phyloP scores from a whole-genome alignment of 1,140 invertebrate species.

The Goniozus legneri region DNA sequence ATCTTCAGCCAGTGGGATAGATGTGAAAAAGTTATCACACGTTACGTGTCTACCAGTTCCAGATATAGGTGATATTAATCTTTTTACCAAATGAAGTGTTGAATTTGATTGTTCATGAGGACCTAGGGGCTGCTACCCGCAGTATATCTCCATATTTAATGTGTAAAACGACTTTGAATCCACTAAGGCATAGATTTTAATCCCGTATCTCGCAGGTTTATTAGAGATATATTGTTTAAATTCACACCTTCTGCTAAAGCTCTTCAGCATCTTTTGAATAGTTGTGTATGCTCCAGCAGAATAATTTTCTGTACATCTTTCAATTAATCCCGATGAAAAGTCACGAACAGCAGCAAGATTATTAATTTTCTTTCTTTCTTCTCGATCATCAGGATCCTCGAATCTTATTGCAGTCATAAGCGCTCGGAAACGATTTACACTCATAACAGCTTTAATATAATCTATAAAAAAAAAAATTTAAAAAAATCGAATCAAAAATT shows the following conservation, averaged over 20 bases:
- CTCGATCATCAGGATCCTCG: too few species aligned
- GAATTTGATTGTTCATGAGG: not conserved
- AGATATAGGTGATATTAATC: not conserved
- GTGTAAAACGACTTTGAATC: constrained; percentile 21
- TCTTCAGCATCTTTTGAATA: constrained; percentile 40
- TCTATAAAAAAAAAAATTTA: too few species aligned
- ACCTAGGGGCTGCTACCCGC: constrained; percentile 17
- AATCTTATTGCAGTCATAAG: too few species aligned
- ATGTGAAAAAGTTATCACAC: not conserved
- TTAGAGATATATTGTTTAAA: constrained; percentile 49
- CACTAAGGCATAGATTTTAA: constrained; percentile 40
- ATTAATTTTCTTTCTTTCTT: too few species aligned
- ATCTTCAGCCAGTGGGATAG: constrained; percentile 15
- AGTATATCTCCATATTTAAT: constrained; percentile 28
- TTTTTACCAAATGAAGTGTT: not conserved
- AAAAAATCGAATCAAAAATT: too few species aligned
- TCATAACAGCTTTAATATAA: too few species aligned
- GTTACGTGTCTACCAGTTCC: not conserved
- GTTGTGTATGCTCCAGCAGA: constrained; percentile 27
- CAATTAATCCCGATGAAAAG: constrained; percentile 5
- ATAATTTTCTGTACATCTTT: constrained; percentile 15
- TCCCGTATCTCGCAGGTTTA: constrained; percentile 42
- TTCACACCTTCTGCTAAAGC: constrained; percentile 38
- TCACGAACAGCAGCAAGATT: not conserved
- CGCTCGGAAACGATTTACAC: too few species aligned